These are phyloP conservation scores for Caenorhabditis brenneri DNA, from an alignment of 1,140 invertebrate genomes.

Conservation along the genomic window DNA sequence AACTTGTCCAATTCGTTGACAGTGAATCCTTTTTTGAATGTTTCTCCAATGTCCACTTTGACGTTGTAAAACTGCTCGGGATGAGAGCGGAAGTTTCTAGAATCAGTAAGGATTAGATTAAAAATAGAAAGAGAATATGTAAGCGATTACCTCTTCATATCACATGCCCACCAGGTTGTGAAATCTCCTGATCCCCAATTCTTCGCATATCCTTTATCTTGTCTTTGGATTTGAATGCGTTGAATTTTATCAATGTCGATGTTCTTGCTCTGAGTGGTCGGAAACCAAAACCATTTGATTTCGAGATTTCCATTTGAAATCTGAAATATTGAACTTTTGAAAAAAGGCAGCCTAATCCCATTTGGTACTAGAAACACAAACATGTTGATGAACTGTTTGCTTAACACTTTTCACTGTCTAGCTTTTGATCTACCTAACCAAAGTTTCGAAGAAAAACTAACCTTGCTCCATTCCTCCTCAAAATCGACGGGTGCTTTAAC, in stretches of 20 bases:
- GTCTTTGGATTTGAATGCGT: background rate
- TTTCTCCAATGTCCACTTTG: conserved; percentile 11
- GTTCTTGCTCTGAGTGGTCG: background rate
- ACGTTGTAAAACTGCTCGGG: background rate
- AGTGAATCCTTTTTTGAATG: conserved; percentile 29
- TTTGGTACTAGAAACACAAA: too few species aligned
- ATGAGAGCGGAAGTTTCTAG: conserved; percentile 2
- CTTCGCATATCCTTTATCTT: background rate
- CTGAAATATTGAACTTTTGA: background rate
- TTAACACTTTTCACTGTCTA: too few species aligned
- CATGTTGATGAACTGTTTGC: too few species aligned
- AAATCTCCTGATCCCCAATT: conserved; percentile 15
- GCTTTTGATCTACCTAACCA: too few species aligned
- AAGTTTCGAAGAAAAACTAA: background rate
- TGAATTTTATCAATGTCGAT: conserved; percentile 12
- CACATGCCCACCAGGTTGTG: background rate
- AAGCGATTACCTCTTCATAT: background rate
- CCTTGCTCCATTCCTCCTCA: conserved; percentile 15
- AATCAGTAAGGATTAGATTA: background rate
- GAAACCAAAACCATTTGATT: conserved; percentile 19
- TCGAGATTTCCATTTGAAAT: conserved; percentile 5
- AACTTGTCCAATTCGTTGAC: conserved; percentile 1
- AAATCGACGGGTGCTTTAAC: conserved; percentile 4
- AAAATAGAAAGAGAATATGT: background rate
- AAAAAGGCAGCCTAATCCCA: too few species aligned